Percentiles rank a stretch among this genome's conserved stretches.
Evolutionary conservation across 2,888 invertebrate genomes (phyloP).

Genomic region (Galerucella pusilla): DNA sequence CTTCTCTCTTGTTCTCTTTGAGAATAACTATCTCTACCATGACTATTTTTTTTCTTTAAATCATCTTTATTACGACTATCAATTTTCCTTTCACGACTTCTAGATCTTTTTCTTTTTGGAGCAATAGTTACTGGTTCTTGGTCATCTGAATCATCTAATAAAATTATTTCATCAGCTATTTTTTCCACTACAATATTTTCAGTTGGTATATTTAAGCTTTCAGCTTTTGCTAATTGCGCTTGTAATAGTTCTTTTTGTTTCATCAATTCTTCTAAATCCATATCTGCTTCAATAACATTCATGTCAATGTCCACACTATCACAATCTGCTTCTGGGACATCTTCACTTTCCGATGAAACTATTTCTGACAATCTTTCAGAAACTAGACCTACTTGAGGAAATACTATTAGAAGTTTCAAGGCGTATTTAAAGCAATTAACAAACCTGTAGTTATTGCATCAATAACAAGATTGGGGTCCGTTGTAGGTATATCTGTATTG

Average conservation of each 20-base stretch:
- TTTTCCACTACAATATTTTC: conserved; percentile 57
- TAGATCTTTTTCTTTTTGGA: conserved; percentile 59
- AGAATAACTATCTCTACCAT: conserved; percentile 29
- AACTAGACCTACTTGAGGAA: conserved; percentile 46
- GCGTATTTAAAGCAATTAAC: neutral
- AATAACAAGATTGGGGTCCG: conserved; percentile 66
- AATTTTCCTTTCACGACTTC: conserved; percentile 64
- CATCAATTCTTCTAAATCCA: conserved; percentile 90
- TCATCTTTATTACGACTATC: conserved; percentile 53
- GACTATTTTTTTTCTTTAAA: conserved; percentile 38
- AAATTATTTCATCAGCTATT: conserved; percentile 70
- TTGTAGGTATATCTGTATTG: conserved; percentile 67
- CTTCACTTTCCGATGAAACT: conserved; percentile 76
- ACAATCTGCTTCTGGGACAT: conserved; percentile 71
- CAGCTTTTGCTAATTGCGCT: conserved; percentile 82
- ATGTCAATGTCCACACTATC: conserved; percentile 78
- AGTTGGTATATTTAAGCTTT: conserved; percentile 53
- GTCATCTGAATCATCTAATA: conserved; percentile 73
- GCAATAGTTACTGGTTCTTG: conserved; percentile 51
- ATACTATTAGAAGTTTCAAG: neutral
- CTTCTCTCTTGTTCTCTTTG: conserved; percentile 39
- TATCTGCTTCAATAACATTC: conserved; percentile 83
- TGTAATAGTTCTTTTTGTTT: conserved; percentile 87
- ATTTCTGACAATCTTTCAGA: conserved; percentile 64
- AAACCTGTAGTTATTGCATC: conserved; percentile 65